These are phyloP conservation scores for Dasypus novemcinctus DNA, from an alignment of 2,113 vertebrate genomes.

Conservation along the genomic window DNA sequence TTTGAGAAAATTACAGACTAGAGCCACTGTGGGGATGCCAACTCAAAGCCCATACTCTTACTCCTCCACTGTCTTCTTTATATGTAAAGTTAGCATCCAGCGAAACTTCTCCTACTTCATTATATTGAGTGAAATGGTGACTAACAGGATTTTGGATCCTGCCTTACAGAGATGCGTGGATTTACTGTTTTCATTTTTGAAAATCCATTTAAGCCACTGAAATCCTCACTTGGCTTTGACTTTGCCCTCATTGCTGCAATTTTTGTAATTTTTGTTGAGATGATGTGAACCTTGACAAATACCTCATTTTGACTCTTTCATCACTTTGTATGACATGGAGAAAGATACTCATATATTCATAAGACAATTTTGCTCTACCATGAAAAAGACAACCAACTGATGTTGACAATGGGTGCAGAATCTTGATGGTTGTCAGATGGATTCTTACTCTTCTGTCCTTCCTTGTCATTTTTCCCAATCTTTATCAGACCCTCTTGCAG, in stretches of 20 bases:
- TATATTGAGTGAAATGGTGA: slow-evolving; percentile 31
- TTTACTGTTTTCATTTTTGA: slow-evolving; percentile 48
- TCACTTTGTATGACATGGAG: background rate
- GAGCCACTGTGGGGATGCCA: background rate
- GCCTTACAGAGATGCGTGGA: background rate
- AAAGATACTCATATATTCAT: background rate
- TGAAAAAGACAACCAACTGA: background rate
- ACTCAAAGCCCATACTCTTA: background rate
- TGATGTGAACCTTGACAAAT: background rate
- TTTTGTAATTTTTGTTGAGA: background rate
- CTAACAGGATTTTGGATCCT: slow-evolving; percentile 36
- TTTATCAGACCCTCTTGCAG: background rate
- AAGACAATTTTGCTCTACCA: background rate
- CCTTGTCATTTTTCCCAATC: background rate
- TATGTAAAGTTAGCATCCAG: background rate
- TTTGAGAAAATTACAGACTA: background rate
- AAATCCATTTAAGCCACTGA: slow-evolving; percentile 54
- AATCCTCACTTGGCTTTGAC: slow-evolving; percentile 45
- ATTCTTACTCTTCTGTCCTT: background rate
- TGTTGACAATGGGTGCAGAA: background rate
- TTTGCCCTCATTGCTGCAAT: background rate
- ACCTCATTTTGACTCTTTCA: background rate
- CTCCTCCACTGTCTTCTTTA: background rate
- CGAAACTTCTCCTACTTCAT: background rate
- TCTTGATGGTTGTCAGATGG: background rate